Percentiles rank a stretch among this genome's conserved stretches.
These are phyloP conservation scores for Hephaestus fuliginosus DNA, from an alignment of 2,797 vertebrate genomes.

Conservation along the genomic window DNA sequence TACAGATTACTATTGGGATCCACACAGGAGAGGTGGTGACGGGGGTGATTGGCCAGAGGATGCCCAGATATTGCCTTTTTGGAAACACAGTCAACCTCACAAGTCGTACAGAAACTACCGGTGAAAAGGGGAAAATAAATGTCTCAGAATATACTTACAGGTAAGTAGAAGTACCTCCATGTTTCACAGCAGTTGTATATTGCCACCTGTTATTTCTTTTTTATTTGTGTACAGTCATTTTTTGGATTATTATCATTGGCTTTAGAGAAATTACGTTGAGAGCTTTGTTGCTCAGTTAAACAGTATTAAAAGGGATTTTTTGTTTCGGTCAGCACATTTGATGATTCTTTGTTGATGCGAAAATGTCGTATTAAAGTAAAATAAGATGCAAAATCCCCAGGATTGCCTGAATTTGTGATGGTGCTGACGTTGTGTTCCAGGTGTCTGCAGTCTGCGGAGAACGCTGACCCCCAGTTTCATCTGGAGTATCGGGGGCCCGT, in stretches of 20 bases:
- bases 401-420: not conserved
- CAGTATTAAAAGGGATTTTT: not conserved
- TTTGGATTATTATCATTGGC: constrained; percentile 7
- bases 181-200: not conserved
- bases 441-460: constrained; percentile 96
- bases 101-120: constrained; percentile 98
- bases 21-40: constrained; percentile 99
- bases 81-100: constrained; percentile 99
- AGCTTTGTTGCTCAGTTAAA: constrained; percentile 5
- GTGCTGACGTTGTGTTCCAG: constrained; percentile 77
- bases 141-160: constrained; percentile 97
- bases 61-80: constrained; percentile 98
- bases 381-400: constrained; percentile 1
- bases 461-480: constrained; percentile 95
- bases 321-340: not conserved
- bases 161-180: constrained; percentile 76
- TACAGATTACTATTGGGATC: constrained; percentile 97
- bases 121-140: constrained; percentile 97
- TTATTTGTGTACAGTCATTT: not conserved
- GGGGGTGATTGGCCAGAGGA: constrained; percentile 98
- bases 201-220: not conserved
- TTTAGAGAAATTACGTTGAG: not conserved
- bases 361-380: not conserved
- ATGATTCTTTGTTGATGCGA: constrained; percentile 21
- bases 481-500: constrained; percentile 94